Evolutionary conservation across 2,113 vertebrate species (phyloP).

Genomic region (Entomyzon cyanotis): DNA sequence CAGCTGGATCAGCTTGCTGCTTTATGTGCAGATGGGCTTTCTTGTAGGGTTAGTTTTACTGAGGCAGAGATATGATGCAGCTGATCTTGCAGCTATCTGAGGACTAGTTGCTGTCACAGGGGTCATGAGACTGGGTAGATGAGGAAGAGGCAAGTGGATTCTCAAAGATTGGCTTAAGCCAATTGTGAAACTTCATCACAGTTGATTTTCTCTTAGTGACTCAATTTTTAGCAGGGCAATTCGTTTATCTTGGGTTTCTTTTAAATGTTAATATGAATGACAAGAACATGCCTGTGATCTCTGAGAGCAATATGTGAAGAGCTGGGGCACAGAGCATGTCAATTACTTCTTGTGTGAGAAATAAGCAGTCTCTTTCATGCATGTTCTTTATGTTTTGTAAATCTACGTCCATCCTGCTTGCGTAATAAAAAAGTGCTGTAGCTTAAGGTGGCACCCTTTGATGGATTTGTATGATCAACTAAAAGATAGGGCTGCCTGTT

Average conservation of each 20-base stretch:
- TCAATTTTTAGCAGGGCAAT: neutral
- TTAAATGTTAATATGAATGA: neutral
- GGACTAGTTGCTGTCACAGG: neutral
- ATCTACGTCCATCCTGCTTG: neutral
- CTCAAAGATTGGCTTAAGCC: neutral
- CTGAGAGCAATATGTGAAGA: neutral
- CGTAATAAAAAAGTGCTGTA: neutral
- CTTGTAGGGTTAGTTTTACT: neutral
- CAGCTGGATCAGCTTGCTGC: neutral
- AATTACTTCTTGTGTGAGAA: neutral
- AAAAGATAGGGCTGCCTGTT: neutral
- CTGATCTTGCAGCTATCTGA: neutral
- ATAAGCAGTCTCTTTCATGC: neutral
- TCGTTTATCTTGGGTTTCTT: neutral
- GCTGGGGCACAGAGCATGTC: accelerated
- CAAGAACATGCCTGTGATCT: neutral
- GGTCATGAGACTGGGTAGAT: neutral
- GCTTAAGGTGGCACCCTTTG: neutral
- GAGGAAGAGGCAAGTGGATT: neutral
- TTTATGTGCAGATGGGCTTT: neutral
- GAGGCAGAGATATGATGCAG: neutral
- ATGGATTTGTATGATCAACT: neutral
- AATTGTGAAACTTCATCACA: neutral
- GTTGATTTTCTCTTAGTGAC: neutral
- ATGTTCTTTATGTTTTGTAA: neutral